These are phyloP conservation scores for Gallinago paraguaiae DNA, from an alignment of 2,113 vertebrate species.

Conservation along the genomic window DNA sequence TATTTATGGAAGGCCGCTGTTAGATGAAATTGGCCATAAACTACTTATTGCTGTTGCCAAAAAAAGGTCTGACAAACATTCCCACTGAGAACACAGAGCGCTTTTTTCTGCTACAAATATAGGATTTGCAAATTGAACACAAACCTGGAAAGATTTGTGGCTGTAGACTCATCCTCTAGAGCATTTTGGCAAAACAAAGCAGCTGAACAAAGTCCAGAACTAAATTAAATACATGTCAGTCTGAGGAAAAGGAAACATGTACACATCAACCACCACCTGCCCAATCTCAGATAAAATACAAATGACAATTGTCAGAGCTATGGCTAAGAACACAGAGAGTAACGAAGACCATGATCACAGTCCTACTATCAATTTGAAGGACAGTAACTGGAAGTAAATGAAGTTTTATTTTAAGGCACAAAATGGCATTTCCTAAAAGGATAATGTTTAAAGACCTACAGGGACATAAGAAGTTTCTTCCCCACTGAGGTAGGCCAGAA, in stretches of 20 bases:
- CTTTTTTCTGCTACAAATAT: conserved; percentile 5
- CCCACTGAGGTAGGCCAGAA: neutral
- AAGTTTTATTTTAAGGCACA: conserved; percentile 1
- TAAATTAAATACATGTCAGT: conserved; percentile 29
- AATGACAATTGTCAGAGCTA: neutral
- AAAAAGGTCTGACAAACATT: conserved; percentile 43
- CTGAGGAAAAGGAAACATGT: neutral
- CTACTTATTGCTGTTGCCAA: conserved; percentile 36
- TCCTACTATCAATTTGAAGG: neutral
- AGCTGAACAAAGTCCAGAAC: conserved; percentile 28
- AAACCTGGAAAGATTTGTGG: conserved; percentile 47
- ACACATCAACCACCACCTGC: neutral
- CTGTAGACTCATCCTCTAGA: neutral
- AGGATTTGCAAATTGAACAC: conserved; percentile 48
- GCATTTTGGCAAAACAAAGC: neutral
- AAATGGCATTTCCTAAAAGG: neutral
- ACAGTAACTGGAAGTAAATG: neutral
- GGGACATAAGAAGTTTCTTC: neutral
- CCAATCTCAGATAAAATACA: neutral
- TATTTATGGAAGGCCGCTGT: conserved; percentile 28
- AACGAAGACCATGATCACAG: neutral
- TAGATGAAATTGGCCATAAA: conserved; percentile 58
- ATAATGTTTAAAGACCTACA: neutral
- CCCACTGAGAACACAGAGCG: neutral
- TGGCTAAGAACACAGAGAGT: neutral